Evolutionary conservation across 2,797 vertebrate species (phyloP), one percentile per base, ranked within the genome.

Genomic region (Rhynchonycteris naso): DNA sequence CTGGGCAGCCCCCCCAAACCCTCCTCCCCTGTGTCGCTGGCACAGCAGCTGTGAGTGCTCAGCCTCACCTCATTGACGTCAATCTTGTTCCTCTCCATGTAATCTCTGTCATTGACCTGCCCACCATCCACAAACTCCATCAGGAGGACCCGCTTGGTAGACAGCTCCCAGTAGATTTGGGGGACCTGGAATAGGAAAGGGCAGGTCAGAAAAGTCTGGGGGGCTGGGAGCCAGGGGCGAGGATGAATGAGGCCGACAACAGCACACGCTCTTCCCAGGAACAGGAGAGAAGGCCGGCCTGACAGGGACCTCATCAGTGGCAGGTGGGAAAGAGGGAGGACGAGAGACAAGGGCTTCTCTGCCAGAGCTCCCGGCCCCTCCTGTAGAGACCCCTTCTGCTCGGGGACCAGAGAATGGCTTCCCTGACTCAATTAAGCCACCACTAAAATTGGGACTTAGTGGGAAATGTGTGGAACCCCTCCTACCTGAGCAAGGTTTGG

Each of bases 111-210:
- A 0, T 99, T 99, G 97, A 99, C 99, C 97, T 99, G 99, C 6
- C 99, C 99, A 0, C 99, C 99, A 24, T 99, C 99, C 69, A 98
- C 98, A 95, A 99, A 99, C 78, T 99, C 99, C 99, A 99, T 99
- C 95, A 99, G 99, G 83, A 99, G 98, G 76, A 99, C 98, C 0
- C 99, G 99, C 93, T 98, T 99, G 58, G 99, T 99, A 76, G 99
- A 99, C 79, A 99, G 98, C 30, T 99, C 99, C 99, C 99, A 99
- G 96, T 99, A 98, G 98, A 99, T 99, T 68, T 96, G 98, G 13
- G 99, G 99, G 33, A 99, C 98, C 99, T 99, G 97, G 38, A 97
- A 97, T 4, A 88, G 54, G 86, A 97, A 84, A 85, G 92, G 50
- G 3, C 12, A 11, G 3, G 28, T 97, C 75, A 94, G 72, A n/a